Conservation (phyloP, 2,888 invertebrate genomes). For the Oligia fasciuncula region DNA sequence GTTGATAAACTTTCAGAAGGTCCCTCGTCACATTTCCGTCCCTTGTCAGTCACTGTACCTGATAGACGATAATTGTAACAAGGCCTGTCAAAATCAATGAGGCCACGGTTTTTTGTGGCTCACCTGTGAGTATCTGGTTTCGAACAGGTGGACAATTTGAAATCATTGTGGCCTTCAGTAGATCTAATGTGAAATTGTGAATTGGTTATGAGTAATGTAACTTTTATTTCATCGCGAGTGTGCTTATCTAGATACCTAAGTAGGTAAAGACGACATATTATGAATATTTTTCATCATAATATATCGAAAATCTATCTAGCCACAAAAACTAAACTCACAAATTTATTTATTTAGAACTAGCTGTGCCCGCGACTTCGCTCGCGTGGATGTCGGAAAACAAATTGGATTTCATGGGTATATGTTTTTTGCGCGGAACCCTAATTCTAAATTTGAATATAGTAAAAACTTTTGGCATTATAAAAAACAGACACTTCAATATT, state of each 20-base stretch:
- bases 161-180: not conserved
- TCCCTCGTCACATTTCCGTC: slow-evolving; percentile 69
- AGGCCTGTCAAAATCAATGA: slow-evolving; percentile 27
- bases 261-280: too few relatives aligned
- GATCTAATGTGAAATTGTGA: not conserved
- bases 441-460: too few relatives aligned
- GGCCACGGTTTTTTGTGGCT: not conserved
- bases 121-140: not conserved
- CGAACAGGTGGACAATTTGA: not conserved
- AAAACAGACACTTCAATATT: too few relatives aligned
- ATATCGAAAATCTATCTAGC: not conserved
- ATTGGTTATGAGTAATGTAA: not conserved
- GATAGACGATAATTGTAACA: slow-evolving; percentile 56
- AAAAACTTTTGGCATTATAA: too few relatives aligned
- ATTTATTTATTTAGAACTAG: not conserved
- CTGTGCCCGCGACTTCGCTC: not conserved
- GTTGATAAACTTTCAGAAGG: slow-evolving; percentile 61
- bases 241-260: too few relatives aligned
- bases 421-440: not conserved
- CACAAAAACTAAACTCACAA: not conserved
- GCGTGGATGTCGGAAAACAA: too few relatives aligned
- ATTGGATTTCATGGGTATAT: too few relatives aligned
- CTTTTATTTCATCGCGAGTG: not conserved
- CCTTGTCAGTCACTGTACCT: slow-evolving; percentile 70
- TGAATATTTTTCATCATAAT: not conserved